phyloP scores from a whole-genome alignment of 2,113 vertebrate genomes.

The Candoia aspera region DNA sequence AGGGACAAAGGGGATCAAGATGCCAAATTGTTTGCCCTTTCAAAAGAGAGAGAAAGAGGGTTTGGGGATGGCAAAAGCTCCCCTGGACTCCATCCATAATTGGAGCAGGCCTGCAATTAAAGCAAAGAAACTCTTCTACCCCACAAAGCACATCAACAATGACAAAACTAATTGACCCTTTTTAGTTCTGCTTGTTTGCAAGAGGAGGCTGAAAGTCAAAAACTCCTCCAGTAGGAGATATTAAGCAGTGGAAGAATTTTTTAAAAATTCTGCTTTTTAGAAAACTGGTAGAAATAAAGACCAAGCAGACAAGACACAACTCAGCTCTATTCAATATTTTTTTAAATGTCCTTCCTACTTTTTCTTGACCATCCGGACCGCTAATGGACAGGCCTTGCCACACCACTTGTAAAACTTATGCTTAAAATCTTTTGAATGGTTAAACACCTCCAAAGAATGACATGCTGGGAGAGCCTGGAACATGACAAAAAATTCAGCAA shows the following conservation, averaged over 20 bases:
- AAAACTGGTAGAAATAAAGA: not conserved
- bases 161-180: constrained; percentile 33
- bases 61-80: constrained; percentile 18
- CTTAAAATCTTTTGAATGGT: not conserved
- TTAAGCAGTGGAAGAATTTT: not conserved
- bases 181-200: constrained; percentile 36
- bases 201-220: constrained; percentile 47
- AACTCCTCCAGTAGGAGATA: not conserved
- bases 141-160: constrained; percentile 9
- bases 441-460: not conserved
- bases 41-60: not conserved
- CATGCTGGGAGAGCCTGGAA: not conserved
- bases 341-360: not conserved
- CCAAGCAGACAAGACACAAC: not conserved
- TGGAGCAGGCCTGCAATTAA: constrained; percentile 15
- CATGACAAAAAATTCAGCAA: not conserved
- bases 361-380: not conserved
- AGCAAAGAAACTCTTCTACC: constrained; percentile 23
- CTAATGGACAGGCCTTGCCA: not conserved
- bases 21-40: constrained; percentile 32
- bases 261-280: not conserved
- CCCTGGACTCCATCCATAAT: not conserved
- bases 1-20: constrained; percentile 24
- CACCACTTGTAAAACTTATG: not conserved
- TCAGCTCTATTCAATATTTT: not conserved